Base-by-base conservation (phyloP, 2,113 vertebrate species). In the Proteles cristata region DNA sequence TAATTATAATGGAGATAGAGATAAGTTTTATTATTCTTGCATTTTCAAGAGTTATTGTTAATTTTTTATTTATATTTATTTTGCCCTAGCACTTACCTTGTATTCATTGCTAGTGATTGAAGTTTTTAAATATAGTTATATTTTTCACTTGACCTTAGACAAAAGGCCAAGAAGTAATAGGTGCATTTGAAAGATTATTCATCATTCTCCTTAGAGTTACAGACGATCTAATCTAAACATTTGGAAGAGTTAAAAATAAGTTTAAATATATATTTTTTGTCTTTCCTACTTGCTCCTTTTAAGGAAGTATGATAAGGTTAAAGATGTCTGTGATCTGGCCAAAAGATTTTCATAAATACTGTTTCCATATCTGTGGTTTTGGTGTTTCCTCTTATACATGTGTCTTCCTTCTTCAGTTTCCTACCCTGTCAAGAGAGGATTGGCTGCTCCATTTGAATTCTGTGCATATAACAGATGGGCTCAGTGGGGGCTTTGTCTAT, bases 301-400 rank as follows among this genome's bases (percentile, higher is more conserved):
- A 93, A 93, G 33, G 61, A 88, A 89, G 63, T 87, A 9, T 69
- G 80, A 85, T 91, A 23, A 96, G 55, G 83, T 86, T 97, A 85
- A 95, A 90, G 68, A 61, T 65, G 39, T 73, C 89, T 97, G 61
- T 81, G 79, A 88, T 91, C 88, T 81, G 53, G 48, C 77, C 23
- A 33, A 90, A 96, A 88, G 65, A 97, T 15, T 58, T 92, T 96
- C 76, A 71, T 26, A 91, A 61, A 92, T 86, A 55, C 26, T n/a
- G n/a, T 73, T 4, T 89, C 94, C 74, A 26, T 88, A 74, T 69
- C 28, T 31, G 45, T 94, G 53, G 82, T 93, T 88, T 73, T 61
- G 39, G 58, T 81, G 43, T 95, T 95, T 98, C 73, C 86, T 80
- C 35, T 88, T 73, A 65, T 55, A 93, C 45, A 58, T 63, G 58